A percentile compares a stretch with the other conserved stretches of the same genome.
phyloP scores from a whole-genome alignment of 2,888 invertebrate species.

The Pollenia amentaria region DNA sequence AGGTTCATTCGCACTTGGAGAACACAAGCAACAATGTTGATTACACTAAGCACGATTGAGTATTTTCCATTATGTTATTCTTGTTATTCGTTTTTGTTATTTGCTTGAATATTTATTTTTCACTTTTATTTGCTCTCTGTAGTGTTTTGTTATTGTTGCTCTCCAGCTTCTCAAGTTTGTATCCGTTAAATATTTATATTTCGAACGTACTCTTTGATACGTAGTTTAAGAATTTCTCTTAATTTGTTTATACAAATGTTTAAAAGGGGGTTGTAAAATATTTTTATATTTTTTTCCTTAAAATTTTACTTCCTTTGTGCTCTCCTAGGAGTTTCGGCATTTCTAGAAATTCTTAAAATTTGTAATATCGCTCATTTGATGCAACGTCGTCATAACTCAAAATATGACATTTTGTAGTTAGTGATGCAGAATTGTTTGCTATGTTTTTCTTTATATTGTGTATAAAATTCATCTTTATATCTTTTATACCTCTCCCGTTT shows the following conservation, averaged over 20 bases:
- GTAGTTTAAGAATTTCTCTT: background rate
- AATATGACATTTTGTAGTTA: too few species aligned
- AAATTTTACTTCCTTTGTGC: background rate
- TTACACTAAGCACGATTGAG: background rate
- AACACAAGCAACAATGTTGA: constrained; percentile 1
- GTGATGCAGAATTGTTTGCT: too few species aligned
- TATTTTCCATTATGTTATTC: constrained; percentile 16
- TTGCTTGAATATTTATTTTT: constrained; percentile 1
- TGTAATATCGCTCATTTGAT: too few species aligned
- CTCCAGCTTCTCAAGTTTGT: constrained; percentile 34
- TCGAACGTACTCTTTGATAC: constrained; percentile 2
- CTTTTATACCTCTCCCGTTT: too few species aligned
- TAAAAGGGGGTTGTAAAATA: background rate
- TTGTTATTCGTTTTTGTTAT: constrained; percentile 14
- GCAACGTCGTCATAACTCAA: too few species aligned
- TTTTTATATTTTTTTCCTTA: background rate
- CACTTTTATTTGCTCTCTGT: constrained; percentile 12
- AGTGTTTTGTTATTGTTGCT: background rate
- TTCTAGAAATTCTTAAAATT: background rate
- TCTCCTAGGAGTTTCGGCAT: background rate
- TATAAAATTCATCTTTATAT: too few species aligned
- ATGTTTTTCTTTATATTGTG: too few species aligned
- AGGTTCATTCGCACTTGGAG: constrained; percentile 64
- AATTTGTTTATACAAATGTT: background rate
- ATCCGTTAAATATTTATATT: background rate